A percentile compares a stretch with the other conserved stretches of the same genome.
phyloP scores from a whole-genome alignment of 2,797 vertebrate genomes.

The Sternarchorhynchus goeldii region DNA sequence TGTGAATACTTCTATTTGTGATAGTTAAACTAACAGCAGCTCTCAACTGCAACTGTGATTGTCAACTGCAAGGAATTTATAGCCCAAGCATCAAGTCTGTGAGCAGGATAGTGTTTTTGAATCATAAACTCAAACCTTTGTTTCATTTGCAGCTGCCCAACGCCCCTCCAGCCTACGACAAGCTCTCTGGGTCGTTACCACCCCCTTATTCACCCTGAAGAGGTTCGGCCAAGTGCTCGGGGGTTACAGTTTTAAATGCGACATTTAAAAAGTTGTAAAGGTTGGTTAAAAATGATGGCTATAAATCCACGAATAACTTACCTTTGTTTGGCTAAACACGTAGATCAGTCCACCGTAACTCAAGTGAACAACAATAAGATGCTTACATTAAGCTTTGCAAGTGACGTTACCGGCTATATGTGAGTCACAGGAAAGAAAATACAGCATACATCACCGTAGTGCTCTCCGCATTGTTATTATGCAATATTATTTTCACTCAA shows the following conservation, averaged over 20 bases:
- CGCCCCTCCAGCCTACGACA: conserved; percentile 92
- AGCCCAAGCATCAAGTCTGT: neutral
- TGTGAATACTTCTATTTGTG: no score
- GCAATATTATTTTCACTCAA: no score
- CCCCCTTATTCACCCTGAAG: conserved; percentile 89
- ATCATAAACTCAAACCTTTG: neutral
- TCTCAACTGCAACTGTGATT: no score
- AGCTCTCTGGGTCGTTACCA: conserved; percentile 78
- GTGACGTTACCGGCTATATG: neutral
- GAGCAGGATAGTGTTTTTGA: neutral
- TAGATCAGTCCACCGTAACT: conserved; percentile 2
- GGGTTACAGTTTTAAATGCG: neutral
- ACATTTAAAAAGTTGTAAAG: neutral
- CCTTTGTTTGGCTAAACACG: neutral
- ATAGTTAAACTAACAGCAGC: no score
- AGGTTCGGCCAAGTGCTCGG: neutral
- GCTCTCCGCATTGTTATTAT: no score
- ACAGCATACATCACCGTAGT: no score
- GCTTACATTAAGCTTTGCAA: neutral
- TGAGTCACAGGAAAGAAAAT: neutral
- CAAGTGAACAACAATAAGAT: neutral
- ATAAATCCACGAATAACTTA: neutral
- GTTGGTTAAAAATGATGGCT: neutral
- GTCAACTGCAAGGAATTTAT: no score
- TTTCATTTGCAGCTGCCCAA: conserved; percentile 80